Conservation (phyloP, 2,888 invertebrate species). For the Darwinula stevensoni region DNA sequence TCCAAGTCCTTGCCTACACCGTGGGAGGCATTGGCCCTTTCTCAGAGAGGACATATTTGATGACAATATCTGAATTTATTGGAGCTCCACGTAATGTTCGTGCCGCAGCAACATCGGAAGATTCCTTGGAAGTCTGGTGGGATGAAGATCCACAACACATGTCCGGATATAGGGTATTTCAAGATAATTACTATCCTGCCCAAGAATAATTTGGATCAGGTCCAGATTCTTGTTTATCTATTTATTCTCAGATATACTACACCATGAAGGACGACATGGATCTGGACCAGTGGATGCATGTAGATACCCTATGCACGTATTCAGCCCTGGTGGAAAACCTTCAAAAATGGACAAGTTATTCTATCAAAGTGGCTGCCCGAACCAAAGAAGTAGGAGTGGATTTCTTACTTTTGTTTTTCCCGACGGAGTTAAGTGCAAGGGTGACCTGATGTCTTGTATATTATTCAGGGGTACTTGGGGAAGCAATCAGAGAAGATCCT, state of each 20-base stretch:
- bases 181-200: too few relatives aligned
- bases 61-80: conserved; percentile 66
- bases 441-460: neutral
- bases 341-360: conserved; percentile 68
- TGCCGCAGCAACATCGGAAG: conserved; percentile 77
- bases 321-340: conserved; percentile 64
- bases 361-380: conserved; percentile 63
- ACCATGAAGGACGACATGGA: conserved; percentile 79
- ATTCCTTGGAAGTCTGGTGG: conserved; percentile 79
- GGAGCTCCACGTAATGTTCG: conserved; percentile 73
- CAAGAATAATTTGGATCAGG: too few relatives aligned
- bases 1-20: conserved; percentile 70
- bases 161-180: conserved; percentile 45
- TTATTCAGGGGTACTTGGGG: conserved; percentile 29
- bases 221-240: too few relatives aligned
- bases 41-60: conserved; percentile 48
- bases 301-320: conserved; percentile 51
- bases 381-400: conserved; percentile 25
- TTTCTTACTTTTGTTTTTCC: conserved; percentile 1
- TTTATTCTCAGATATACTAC: conserved; percentile 38
- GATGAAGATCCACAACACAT: conserved; percentile 56
- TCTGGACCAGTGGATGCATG: conserved; percentile 66
- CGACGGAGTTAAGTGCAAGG: neutral
- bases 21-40: conserved; percentile 69
- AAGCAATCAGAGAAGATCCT: conserved; percentile 61